Conservation (phyloP, 2,888 invertebrate species). For the Hymenopus coronatus region DNA sequence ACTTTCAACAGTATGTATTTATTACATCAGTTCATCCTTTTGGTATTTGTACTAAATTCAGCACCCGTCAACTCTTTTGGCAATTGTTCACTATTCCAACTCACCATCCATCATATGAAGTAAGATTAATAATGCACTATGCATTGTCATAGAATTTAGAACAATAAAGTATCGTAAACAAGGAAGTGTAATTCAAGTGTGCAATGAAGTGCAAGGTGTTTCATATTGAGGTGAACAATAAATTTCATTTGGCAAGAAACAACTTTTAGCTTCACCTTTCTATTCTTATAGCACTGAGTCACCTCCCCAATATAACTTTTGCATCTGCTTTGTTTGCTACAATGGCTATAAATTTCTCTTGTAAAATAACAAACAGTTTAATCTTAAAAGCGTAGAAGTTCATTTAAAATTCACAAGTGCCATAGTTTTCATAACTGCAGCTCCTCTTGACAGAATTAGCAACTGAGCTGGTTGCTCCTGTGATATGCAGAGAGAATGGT, state of each 20-base stretch:
- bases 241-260: conserved; percentile 1
- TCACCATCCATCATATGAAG: not conserved
- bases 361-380: not conserved
- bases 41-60: conserved; percentile 22
- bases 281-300: not conserved
- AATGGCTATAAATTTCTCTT: not conserved
- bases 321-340: not conserved
- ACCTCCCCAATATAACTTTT: not conserved
- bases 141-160: not conserved
- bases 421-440: not conserved
- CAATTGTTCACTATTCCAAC: conserved; percentile 9
- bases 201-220: not conserved
- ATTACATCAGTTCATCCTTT: not conserved
- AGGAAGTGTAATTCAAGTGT: not conserved
- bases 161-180: not conserved
- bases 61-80: conserved; percentile 19
- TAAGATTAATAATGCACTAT: not conserved
- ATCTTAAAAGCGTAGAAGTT: not conserved
- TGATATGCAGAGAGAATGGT: not conserved
- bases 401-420: not conserved
- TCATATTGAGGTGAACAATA: not conserved
- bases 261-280: not conserved
- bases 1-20: not conserved
- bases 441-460: not conserved
- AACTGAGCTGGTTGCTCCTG: not conserved